These are phyloP conservation scores for Apamea monoglypha DNA, from an alignment of 2,888 invertebrate species.

Conservation along the genomic window DNA sequence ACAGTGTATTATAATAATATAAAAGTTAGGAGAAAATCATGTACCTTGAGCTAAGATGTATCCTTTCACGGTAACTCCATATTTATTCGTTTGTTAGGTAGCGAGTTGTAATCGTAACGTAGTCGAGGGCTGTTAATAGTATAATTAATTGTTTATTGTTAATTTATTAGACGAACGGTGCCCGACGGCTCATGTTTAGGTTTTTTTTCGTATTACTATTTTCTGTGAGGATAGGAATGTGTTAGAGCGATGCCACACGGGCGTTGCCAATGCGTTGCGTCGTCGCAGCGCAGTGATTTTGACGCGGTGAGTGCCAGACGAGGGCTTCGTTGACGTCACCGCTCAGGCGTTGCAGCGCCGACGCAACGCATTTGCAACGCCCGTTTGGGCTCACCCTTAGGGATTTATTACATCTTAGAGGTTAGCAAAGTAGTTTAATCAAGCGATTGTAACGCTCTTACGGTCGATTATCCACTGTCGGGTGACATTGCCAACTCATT, in stretches of 20 bases:
- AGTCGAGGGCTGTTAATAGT: slow-evolving; percentile 75
- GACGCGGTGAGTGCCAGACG: no score
- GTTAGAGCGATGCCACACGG: background rate
- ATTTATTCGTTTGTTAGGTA: slow-evolving; percentile 52
- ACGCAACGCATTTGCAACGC: no score
- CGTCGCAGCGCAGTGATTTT: background rate
- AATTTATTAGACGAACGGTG: slow-evolving; percentile 51
- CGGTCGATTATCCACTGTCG: background rate
- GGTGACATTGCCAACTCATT: slow-evolving; percentile 8
- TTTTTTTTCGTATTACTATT: slow-evolving; percentile 13
- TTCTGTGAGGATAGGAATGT: slow-evolving; percentile 14
- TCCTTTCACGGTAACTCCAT: slow-evolving; percentile 27
- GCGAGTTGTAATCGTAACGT: slow-evolving; percentile 60
- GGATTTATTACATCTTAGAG: background rate
- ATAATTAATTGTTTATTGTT: slow-evolving; percentile 64
- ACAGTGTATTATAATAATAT: slow-evolving; percentile 10
- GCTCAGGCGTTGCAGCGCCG: no score
- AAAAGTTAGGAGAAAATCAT: slow-evolving; percentile 34
- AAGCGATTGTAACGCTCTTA: background rate
- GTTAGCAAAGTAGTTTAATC: background rate
- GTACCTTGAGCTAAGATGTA: slow-evolving; percentile 38
- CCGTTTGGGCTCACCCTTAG: no score
- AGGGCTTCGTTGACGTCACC: no score
- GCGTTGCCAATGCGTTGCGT: background rate
- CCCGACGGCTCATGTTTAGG: slow-evolving; percentile 26